phyloP scores from a whole-genome alignment of 2,888 invertebrate genomes.

The Aspidiotus destructor region DNA sequence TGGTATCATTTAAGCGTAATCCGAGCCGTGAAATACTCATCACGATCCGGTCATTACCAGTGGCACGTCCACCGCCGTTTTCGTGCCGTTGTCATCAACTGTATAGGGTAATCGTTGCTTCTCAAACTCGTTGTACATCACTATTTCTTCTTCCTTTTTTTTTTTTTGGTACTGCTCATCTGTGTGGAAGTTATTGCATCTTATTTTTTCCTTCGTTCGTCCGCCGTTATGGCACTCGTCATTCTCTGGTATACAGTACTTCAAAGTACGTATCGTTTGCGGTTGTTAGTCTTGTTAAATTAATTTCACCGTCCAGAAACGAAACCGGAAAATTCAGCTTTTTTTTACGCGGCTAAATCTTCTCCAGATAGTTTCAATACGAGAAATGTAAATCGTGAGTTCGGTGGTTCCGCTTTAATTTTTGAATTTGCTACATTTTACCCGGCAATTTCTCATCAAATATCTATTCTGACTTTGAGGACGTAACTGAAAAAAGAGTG shows the following conservation, averaged over 20 bases:
- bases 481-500: too few species aligned
- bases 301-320: background rate
- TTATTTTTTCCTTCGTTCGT: background rate
- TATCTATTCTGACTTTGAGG: too few species aligned
- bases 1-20: conserved; percentile 28
- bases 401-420: too few species aligned
- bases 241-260: background rate
- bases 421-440: too few species aligned
- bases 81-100: conserved; percentile 24
- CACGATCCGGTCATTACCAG: conserved; percentile 29
- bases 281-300: background rate
- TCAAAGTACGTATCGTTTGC: background rate
- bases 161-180: background rate
- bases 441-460: too few species aligned
- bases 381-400: too few species aligned
- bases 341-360: too few species aligned
- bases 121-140: background rate
- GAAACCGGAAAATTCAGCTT: too few species aligned
- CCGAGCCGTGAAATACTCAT: conserved; percentile 30
- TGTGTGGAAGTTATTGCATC: too few species aligned
- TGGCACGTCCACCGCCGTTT: conserved; percentile 18
- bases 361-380: too few species aligned
- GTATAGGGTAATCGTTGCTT: conserved; percentile 1
- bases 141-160: background rate
- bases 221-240: background rate